These are phyloP conservation scores for Sphaeramia orbicularis DNA, from an alignment of 2,797 vertebrate genomes.

Conservation along the genomic window DNA sequence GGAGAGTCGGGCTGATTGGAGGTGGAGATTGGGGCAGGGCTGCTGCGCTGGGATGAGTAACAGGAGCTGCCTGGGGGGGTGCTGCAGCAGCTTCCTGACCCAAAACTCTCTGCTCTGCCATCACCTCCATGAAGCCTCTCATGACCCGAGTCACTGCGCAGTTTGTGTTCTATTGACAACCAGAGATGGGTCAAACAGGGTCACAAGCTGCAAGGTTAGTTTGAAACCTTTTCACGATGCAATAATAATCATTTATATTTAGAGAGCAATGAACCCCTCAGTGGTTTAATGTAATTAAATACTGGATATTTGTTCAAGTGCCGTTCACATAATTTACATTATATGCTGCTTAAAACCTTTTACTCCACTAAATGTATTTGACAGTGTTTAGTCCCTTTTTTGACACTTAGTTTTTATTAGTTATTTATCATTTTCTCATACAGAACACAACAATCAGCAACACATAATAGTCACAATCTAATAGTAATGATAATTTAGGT, in stretches of 20 bases:
- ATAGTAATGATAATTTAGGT: too few species aligned
- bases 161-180: constrained; percentile 49
- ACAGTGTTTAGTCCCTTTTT: too few species aligned
- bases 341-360: too few species aligned
- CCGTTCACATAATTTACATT: too few species aligned
- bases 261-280: too few species aligned
- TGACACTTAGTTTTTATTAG: too few species aligned
- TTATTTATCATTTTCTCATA: too few species aligned
- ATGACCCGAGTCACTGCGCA: constrained; percentile 45
- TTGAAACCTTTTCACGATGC: not conserved
- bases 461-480: too few species aligned
- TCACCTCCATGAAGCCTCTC: constrained; percentile 60
- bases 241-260: not conserved
- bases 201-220: not conserved
- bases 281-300: too few species aligned
- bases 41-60: constrained; percentile 77
- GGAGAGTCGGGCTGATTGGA: constrained; percentile 62
- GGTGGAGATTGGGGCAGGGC: constrained; percentile 47
- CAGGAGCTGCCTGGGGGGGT: constrained; percentile 76
- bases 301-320: too few species aligned
- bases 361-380: too few species aligned
- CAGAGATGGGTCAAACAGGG: not conserved
- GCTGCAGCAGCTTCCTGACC: constrained; percentile 64
- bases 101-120: constrained; percentile 46
- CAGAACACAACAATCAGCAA: too few species aligned